phyloP scores from a whole-genome alignment of 2,888 invertebrate species.

The Meiosimyza decipiens region DNA sequence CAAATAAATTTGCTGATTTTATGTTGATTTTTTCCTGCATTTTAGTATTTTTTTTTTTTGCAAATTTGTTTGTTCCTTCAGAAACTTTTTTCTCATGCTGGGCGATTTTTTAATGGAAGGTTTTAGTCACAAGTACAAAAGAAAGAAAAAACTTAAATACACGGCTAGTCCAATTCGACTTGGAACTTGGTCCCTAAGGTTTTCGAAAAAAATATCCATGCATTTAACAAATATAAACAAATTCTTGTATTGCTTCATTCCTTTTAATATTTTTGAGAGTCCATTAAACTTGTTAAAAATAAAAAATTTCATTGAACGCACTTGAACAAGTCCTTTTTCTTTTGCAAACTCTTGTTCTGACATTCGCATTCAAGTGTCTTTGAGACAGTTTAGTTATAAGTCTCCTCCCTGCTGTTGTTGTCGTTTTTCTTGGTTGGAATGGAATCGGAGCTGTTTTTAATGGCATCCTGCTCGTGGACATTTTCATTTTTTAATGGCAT shows the following conservation, averaged over 20 bases:
- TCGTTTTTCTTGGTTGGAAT: too few relatives aligned
- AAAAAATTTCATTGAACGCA: conserved; percentile 13
- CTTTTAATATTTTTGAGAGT: neutral
- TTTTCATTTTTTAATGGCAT: neutral
- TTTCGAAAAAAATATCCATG: neutral
- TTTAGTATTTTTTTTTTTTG: neutral
- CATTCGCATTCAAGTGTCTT: conserved; percentile 4
- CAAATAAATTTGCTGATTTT: conserved; percentile 24
- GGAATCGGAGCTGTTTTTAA: neutral
- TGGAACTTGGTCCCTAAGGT: too few relatives aligned
- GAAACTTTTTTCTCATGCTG: neutral
- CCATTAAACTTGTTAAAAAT: neutral
- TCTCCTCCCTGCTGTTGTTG: neutral
- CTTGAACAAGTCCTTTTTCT: neutral
- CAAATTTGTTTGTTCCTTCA: neutral
- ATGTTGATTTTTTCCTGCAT: conserved; percentile 11
- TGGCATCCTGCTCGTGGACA: conserved; percentile 10
- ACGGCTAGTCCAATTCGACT: neutral
- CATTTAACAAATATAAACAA: conserved; percentile 8
- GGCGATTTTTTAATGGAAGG: neutral
- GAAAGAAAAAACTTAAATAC: neutral
- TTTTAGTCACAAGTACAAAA: neutral
- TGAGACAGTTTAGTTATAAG: neutral
- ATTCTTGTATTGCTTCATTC: neutral
- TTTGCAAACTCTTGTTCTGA: neutral